Conservation (phyloP, 2,797 vertebrate genomes). For the Acipenser oxyrinchus region DNA sequence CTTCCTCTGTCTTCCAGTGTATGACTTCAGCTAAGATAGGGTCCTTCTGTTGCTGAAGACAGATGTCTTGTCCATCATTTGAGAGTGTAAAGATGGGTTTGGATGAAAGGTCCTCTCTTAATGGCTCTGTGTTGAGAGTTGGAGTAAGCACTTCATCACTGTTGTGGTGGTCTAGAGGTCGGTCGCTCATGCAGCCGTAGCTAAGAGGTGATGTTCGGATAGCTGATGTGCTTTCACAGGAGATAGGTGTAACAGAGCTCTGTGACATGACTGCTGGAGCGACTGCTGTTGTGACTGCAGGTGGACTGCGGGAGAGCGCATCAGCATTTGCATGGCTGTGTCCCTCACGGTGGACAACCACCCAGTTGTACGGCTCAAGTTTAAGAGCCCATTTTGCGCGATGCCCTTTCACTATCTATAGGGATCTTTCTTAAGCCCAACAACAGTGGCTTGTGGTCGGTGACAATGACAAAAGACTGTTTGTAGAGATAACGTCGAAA, state of each 20-base stretch:
- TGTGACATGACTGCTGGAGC: constrained; percentile 4
- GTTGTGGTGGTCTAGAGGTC: too few relatives aligned
- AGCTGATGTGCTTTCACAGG: background rate
- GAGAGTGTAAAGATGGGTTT: too few relatives aligned
- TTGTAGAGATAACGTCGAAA: constrained; percentile 20
- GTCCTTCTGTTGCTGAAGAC: background rate
- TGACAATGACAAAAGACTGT: constrained; percentile 23
- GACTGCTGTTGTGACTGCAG: too few relatives aligned
- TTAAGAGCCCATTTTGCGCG: constrained; percentile 22
- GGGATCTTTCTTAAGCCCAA: constrained; percentile 20
- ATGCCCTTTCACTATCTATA: constrained; percentile 20
- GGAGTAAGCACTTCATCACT: too few relatives aligned
- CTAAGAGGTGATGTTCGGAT: background rate
- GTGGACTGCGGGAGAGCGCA: background rate
- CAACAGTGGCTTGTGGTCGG: constrained; percentile 23
- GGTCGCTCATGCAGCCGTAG: too few relatives aligned
- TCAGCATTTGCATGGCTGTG: constrained; percentile 16
- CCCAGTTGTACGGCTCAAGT: constrained; percentile 25
- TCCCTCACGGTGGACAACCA: constrained; percentile 15
- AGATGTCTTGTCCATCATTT: too few relatives aligned
- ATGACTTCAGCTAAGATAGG: constrained; percentile 12
- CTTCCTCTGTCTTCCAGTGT: constrained; percentile 12
- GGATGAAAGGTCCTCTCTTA: too few relatives aligned
- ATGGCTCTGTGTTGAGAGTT: too few relatives aligned
- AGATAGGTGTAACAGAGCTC: background rate